phyloP scores from a whole-genome alignment of 1,140 invertebrate genomes.

The Orchestia grillus region DNA sequence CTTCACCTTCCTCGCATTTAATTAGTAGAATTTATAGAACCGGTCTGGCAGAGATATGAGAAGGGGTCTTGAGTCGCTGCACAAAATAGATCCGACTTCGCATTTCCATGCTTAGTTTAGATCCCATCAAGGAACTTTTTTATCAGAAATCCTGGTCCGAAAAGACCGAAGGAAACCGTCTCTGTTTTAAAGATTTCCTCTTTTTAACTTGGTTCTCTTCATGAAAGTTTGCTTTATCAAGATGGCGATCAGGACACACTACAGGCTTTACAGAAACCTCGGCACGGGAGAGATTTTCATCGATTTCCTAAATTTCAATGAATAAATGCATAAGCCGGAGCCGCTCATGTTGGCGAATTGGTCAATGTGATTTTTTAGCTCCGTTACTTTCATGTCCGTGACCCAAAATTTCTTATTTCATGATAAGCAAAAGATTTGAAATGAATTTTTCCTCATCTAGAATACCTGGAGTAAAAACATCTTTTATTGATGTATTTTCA shows the following conservation, averaged over 20 bases:
- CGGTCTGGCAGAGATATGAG: not conserved
- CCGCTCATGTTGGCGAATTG: constrained; percentile 28
- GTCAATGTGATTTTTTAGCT: not conserved
- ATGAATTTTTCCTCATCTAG: not conserved
- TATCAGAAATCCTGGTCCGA: not conserved
- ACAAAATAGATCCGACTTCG: not conserved
- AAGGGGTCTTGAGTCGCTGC: not conserved
- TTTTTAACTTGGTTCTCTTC: not conserved
- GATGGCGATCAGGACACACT: not conserved
- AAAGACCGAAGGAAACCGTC: not conserved
- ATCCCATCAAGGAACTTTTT: not conserved
- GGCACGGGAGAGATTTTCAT: not conserved
- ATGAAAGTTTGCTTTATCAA: not conserved
- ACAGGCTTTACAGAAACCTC: not conserved
- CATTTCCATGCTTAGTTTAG: not conserved
- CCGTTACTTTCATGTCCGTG: not conserved
- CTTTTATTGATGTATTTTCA: not conserved
- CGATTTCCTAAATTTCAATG: constrained; percentile 10
- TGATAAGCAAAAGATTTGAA: not conserved
- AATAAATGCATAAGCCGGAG: constrained; percentile 28
- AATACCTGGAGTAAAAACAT: not conserved
- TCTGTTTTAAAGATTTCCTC: not conserved
- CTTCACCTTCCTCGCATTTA: not conserved
- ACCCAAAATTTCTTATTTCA: not conserved
- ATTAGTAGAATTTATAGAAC: constrained; percentile 13